Base-by-base conservation (phyloP, 2,113 vertebrate genomes). In the Corydoras maculifer region DNA sequence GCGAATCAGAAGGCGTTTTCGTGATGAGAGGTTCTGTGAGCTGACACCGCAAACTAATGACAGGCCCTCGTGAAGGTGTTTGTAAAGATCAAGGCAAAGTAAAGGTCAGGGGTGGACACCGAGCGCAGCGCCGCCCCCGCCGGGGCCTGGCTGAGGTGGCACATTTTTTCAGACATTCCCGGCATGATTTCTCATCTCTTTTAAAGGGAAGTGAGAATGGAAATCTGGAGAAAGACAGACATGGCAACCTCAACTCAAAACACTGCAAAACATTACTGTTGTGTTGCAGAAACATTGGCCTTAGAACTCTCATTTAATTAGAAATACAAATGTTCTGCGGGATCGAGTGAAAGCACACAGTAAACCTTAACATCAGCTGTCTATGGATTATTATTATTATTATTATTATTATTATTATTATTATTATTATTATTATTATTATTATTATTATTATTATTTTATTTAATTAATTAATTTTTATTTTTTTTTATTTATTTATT, bases 231-330 rank as follows among this genome's bases (percentile, higher is more conserved):
- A 14, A 72, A 58, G 43, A 48, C 35, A n/a, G 10, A 62, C 73
- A 79, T 71, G 74, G 69, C 5, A 76, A 80, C 78, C 72, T 9
- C 31, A 55, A 70, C 13, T 71, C 69, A 68, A 78, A 78, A 78
- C 72, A 80, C 43, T 62, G 55, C n/a, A 6, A 43, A 43, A 43
- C 35, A 43, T 43, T 43, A 8, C 35, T 43, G 35, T 43, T 43
- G 35, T 43, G 35, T 43, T 43, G 4, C 7, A 43, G 4, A 43
- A 43, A 43, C 35, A 43, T 8, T 43, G 4, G 35, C 35, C 35
- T 43, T 43, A 43, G 35, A 8, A 43, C 35, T 4, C 35, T 43
- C 35, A 43, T 43, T 43, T 43, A 43, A 43, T 43, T 8, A 43
- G 7, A 43, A 43, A 43, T 43, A 43, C 35, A 43, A 43, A 43